A percentile compares a stretch with the other conserved stretches of the same genome.
These are phyloP conservation scores for Mastomys natalensis DNA, from an alignment of 2,113 vertebrate genomes.

Conservation along the genomic window DNA sequence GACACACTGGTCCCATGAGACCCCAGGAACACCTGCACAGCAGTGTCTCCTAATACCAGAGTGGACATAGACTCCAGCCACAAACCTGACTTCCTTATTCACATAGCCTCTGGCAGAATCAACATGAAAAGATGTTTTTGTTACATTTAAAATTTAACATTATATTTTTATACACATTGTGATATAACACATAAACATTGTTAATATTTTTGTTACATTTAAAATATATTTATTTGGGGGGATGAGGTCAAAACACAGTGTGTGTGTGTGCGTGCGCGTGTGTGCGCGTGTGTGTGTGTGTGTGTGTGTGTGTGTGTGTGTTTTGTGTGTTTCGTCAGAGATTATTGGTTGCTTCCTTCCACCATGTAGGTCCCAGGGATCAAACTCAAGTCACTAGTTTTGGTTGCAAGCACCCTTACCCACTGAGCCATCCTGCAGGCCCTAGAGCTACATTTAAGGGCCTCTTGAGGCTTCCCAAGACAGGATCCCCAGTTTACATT, in stretches of 20 bases:
- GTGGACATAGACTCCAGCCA: too few species aligned
- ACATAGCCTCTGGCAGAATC: not conserved
- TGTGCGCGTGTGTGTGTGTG: not conserved
- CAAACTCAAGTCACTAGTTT: not conserved
- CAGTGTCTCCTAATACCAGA: not conserved
- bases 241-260: not conserved
- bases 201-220: too few species aligned
- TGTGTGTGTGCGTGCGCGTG: not conserved
- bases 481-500: not conserved
- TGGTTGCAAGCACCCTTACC: not conserved
- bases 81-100: too few species aligned
- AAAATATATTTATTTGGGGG: not conserved
- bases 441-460: too few species aligned
- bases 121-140: not conserved
- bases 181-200: too few species aligned
- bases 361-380: not conserved
- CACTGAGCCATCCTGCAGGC: not conserved
- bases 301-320: not conserved
- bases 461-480: not conserved
- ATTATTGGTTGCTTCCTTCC: not conserved
- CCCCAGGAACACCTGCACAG: not conserved
- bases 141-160: too few species aligned
- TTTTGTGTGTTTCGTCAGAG: not conserved
- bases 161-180: too few species aligned
- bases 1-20: not conserved